Evolutionary conservation across 2,888 invertebrate genomes (phyloP).

Genomic region (Phorcus lineatus): DNA sequence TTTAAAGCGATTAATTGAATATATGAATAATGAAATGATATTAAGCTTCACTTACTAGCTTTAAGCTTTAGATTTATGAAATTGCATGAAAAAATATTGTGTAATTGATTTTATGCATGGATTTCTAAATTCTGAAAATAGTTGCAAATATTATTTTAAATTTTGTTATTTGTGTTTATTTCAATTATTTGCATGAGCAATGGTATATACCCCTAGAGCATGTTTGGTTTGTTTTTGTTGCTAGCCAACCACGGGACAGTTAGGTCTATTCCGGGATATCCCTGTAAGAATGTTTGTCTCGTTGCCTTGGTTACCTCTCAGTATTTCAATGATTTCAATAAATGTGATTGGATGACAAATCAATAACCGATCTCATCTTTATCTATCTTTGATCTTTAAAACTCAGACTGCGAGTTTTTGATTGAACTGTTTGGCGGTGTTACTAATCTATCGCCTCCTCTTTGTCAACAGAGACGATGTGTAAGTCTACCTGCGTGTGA

Average conservation of each 20-base stretch:
- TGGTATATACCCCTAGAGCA: neutral
- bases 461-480: slow-evolving; percentile 2
- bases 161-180: neutral
- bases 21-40: too few relatives aligned
- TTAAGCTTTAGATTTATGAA: too few relatives aligned
- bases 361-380: neutral
- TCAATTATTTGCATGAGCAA: neutral
- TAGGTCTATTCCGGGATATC: neutral
- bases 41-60: too few relatives aligned
- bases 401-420: neutral
- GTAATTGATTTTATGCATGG: too few relatives aligned
- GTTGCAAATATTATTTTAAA: neutral
- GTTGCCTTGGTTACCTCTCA: neutral
- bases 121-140: too few relatives aligned
- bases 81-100: too few relatives aligned
- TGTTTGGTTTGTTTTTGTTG: neutral
- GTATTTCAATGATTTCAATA: neutral
- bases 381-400: neutral
- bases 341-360: neutral
- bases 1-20: too few relatives aligned
- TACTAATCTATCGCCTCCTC: neutral
- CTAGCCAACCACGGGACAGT: neutral
- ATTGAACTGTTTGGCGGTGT: neutral
- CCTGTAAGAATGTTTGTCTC: neutral
- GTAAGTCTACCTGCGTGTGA: neutral